Conservation (phyloP, 2,888 invertebrate genomes). For the Synergus japonicus region DNA sequence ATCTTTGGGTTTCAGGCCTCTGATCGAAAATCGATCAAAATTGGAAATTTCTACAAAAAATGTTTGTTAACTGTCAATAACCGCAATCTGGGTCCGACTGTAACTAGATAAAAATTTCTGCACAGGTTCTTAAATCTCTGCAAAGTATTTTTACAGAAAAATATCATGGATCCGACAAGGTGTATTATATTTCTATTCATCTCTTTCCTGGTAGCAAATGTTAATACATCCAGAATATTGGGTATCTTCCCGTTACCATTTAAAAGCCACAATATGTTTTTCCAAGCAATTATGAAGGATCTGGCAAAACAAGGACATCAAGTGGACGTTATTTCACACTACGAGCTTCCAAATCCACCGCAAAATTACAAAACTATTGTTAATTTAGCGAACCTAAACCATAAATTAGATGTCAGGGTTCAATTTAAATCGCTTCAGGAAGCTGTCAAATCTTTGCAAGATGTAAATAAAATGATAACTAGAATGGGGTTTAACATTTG, state of each 20-base stretch:
- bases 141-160: too few species aligned
- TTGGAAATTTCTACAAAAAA: too few species aligned
- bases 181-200: not conserved
- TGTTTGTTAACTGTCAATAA: too few species aligned
- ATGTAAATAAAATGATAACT: constrained; percentile 33
- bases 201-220: not conserved
- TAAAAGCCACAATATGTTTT: constrained; percentile 79
- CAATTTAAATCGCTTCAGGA: not conserved
- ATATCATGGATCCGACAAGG: too few species aligned
- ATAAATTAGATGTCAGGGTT: constrained; percentile 2
- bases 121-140: too few species aligned
- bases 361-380: constrained; percentile 73
- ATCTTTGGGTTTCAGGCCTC: too few species aligned
- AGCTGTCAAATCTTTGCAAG: constrained; percentile 38
- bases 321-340: constrained; percentile 74
- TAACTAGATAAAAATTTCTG: too few species aligned
- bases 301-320: constrained; percentile 78
- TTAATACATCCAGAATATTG: constrained; percentile 69
- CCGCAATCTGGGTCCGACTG: too few species aligned
- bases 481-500: constrained; percentile 45
- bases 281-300: constrained; percentile 75
- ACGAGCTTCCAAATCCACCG: constrained; percentile 70
- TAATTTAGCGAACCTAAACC: constrained; percentile 50
- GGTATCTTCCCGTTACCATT: constrained; percentile 77
- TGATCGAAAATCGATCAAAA: too few species aligned